A percentile compares a stretch with the other conserved stretches of the same genome.
These are phyloP conservation scores for Cordilura impudica DNA, from an alignment of 2,888 invertebrate species.

Conservation along the genomic window DNA sequence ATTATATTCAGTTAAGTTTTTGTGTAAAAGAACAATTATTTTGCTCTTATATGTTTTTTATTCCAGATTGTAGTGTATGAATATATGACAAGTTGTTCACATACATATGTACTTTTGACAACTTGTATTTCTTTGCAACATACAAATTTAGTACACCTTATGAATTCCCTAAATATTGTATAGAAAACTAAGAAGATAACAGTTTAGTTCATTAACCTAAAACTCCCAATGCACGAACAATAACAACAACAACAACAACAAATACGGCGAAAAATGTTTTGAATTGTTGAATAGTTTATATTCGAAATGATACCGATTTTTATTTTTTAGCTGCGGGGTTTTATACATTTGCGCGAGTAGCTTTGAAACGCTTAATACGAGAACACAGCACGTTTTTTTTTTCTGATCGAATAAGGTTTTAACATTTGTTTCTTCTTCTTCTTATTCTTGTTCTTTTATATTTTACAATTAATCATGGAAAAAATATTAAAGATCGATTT, in stretches of 20 bases:
- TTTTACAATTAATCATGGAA: slow-evolving; percentile 29
- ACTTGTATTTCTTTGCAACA: too few relatives aligned
- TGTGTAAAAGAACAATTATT: too few relatives aligned
- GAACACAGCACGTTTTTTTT: neutral
- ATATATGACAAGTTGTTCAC: too few relatives aligned
- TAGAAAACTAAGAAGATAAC: slow-evolving; percentile 16
- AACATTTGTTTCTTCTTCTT: neutral
- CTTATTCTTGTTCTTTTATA: too few relatives aligned
- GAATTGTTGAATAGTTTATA: neutral
- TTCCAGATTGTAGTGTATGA: too few relatives aligned
- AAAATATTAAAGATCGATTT: slow-evolving; percentile 44
- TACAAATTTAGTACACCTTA: too few relatives aligned
- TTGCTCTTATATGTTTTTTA: too few relatives aligned
- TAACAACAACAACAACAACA: neutral
- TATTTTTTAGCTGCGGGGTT: slow-evolving; percentile 36
- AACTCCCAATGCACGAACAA: neutral
- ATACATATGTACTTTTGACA: too few relatives aligned
- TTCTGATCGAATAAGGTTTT: neutral
- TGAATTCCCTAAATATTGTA: too few relatives aligned
- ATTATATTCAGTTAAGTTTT: too few relatives aligned
- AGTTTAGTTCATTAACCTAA: slow-evolving; percentile 57
- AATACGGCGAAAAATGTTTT: slow-evolving; percentile 4
- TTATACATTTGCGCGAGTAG: slow-evolving; percentile 1
- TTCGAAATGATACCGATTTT: slow-evolving; percentile 45
- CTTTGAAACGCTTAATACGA: neutral